Percentiles rank a stretch among this genome's conserved stretches.
Evolutionary conservation across 2,113 vertebrate genomes (phyloP).

Genomic region (Melozone crissalis): DNA sequence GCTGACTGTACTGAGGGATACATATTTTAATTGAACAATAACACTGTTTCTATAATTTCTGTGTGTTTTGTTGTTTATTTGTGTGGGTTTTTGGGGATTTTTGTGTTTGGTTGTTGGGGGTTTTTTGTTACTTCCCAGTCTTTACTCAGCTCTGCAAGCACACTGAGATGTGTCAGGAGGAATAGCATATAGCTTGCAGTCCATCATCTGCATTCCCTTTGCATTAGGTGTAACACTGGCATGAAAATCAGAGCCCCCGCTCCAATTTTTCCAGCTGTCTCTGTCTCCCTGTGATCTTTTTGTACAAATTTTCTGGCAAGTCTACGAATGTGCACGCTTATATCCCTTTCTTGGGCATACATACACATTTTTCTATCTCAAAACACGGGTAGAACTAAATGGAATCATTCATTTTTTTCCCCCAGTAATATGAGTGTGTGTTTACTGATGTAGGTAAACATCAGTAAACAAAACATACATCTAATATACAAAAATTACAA

Average conservation of each 20-base stretch:
- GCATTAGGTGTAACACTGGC: slow-evolving; percentile 75
- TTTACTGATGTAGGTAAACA: slow-evolving; percentile 6
- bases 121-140: not conserved
- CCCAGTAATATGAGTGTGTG: slow-evolving; percentile 32
- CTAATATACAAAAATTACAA: not conserved
- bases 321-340: slow-evolving; percentile 55
- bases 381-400: slow-evolving; percentile 31
- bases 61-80: not conserved
- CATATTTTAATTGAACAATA: not conserved
- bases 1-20: not conserved
- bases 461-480: not conserved
- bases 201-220: slow-evolving; percentile 72
- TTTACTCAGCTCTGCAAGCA: slow-evolving; percentile 1
- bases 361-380: slow-evolving; percentile 5
- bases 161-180: not conserved
- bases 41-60: not conserved
- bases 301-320: slow-evolving; percentile 72
- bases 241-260: slow-evolving; percentile 67
- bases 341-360: slow-evolving; percentile 31
- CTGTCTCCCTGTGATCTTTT: slow-evolving; percentile 76
- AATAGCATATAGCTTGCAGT: slow-evolving; percentile 50
- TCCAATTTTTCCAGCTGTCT: slow-evolving; percentile 81
- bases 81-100: accelerated
- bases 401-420: not conserved
- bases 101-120: not conserved